Base-by-base conservation (phyloP, 2,888 invertebrate genomes). In the Empis livida region DNA sequence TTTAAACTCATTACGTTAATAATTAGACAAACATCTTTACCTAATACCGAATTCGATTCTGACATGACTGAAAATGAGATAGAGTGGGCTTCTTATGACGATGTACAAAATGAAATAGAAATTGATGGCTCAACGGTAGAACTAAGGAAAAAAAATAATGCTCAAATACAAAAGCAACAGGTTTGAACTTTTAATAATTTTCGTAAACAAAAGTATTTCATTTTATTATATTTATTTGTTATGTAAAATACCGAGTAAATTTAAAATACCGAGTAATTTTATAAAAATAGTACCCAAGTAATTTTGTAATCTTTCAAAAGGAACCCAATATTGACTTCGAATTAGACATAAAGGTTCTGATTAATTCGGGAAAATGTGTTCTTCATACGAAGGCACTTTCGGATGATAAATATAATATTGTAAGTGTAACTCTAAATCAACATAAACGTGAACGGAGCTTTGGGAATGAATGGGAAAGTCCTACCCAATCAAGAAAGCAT, bases 261-360 rank as follows among this genome's bases (percentile, higher is more conserved):
- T 20, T 3, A 20, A 20, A 5, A 20, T 20, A n/a, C 20, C 6
- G 3, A 20, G 20, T 20, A 3, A 3, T 20, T 20, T 20, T 20
- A 20, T 6, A 5, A 20, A 20, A 20, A 20, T 3, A 20, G 20
- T 20, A 20, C 6, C 23, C 9, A 27, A 27, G 8, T 27, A 27
- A 8, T 8, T 5, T 8, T 27, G 9, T 20, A 31, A 17, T 37
- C 10, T 17, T 81, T 62, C 75, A 80, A 0, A 77, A 83, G 46
- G 93, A 93, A 60, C 93, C 95, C 0, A 93, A 89, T 62, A 89
- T 96, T 46, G 95, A 96, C 68, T 86, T 97, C 61, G 94, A 96
- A 64, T 71, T 97, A 56, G 95, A 95, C 65, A 89, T 97, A 8
- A 94, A 94, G 70, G 94, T 96, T 41, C 80, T 93, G 59, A 92